phyloP scores from a whole-genome alignment of 2,888 invertebrate genomes.

The Malthinus seriepunctatus region DNA sequence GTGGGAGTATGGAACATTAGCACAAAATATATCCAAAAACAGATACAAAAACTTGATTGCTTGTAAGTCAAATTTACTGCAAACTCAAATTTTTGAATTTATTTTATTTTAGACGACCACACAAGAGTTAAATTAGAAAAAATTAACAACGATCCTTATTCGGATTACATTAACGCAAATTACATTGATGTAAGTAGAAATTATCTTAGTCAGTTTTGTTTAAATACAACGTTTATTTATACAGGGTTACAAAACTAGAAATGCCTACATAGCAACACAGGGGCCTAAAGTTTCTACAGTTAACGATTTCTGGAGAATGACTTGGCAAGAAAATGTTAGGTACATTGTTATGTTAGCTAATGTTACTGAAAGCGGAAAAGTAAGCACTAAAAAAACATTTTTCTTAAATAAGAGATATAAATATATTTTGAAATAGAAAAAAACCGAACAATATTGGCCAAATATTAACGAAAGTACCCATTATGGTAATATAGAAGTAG shows the following conservation, averaged over 20 bases:
- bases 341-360: slow-evolving; percentile 59
- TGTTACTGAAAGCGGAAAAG: slow-evolving; percentile 49
- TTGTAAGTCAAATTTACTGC: slow-evolving; percentile 47
- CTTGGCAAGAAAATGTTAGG: slow-evolving; percentile 56
- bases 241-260: slow-evolving; percentile 42
- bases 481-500: slow-evolving; percentile 48
- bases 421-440: slow-evolving; percentile 54
- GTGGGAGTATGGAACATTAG: slow-evolving; percentile 49
- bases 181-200: slow-evolving; percentile 52
- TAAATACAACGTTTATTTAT: not conserved
- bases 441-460: slow-evolving; percentile 60
- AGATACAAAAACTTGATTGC: slow-evolving; percentile 55
- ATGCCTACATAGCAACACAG: slow-evolving; percentile 51
- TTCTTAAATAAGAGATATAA: slow-evolving; percentile 52
- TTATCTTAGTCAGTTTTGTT: not conserved
- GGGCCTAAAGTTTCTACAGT: slow-evolving; percentile 48
- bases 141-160: slow-evolving; percentile 49
- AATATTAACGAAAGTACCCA: slow-evolving; percentile 51
- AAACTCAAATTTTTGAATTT: not conserved
- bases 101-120: slow-evolving; percentile 53
- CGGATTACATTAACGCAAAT: slow-evolving; percentile 60
- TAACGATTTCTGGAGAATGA: slow-evolving; percentile 52
- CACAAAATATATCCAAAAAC: slow-evolving; percentile 55
- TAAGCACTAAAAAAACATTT: slow-evolving; percentile 38
- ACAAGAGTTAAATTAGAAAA: slow-evolving; percentile 54